Percentiles rank a stretch among this genome's conserved stretches.
phyloP scores from a whole-genome alignment of 1,140 invertebrate species.

The Antheraea pernyi region DNA sequence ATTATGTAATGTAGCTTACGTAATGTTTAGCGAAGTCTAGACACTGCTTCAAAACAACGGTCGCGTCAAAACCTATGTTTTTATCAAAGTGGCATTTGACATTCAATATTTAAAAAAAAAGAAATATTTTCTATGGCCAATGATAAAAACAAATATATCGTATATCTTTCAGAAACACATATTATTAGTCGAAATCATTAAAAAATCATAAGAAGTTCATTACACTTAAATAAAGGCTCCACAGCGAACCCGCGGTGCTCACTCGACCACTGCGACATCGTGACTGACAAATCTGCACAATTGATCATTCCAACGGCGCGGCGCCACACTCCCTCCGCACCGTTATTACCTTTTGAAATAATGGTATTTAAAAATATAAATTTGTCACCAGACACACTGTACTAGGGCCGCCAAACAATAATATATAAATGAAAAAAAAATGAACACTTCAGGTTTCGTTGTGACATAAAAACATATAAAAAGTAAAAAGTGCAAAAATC shows the following conservation, averaged over 20 bases:
- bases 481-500: too few species aligned
- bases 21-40: slow-evolving; percentile 22
- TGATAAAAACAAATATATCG: slow-evolving; percentile 36
- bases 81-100: slow-evolving; percentile 47
- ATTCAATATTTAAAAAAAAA: slow-evolving; percentile 41
- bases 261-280: too few species aligned
- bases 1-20: slow-evolving; percentile 10
- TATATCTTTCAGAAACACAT: slow-evolving; percentile 11
- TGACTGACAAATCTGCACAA: too few species aligned
- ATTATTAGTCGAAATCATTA: slow-evolving; percentile 37
- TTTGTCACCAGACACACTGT: slow-evolving; percentile 17
- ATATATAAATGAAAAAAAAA: too few species aligned
- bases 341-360: slow-evolving; percentile 15
- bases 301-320: slow-evolving; percentile 11
- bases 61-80: slow-evolving; percentile 48
- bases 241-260: too few species aligned
- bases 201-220: slow-evolving; percentile 37
- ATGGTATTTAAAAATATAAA: slow-evolving; percentile 19
- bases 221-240: too few species aligned
- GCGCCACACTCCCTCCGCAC: neutral
- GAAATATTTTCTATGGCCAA: slow-evolving; percentile 48
- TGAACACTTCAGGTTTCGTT: too few species aligned
- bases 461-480: too few species aligned
- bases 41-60: slow-evolving; percentile 48
- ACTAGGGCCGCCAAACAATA: too few species aligned